A percentile compares a stretch with the other conserved stretches of the same genome.
Evolutionary conservation across 2,797 vertebrate species (phyloP).

Genomic region (Rhinella marina): DNA sequence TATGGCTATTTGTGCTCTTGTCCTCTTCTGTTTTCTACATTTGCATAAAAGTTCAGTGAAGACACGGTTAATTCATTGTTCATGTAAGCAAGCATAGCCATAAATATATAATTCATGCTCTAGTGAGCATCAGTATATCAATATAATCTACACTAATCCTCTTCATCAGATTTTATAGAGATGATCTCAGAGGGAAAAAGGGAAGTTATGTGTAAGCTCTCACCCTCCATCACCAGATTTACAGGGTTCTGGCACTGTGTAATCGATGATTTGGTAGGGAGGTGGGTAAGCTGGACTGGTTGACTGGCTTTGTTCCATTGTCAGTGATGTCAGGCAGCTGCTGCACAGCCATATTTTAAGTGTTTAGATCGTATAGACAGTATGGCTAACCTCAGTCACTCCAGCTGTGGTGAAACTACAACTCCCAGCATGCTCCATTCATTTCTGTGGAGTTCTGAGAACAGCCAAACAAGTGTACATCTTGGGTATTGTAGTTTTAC

Average conservation of each 20-base stretch:
- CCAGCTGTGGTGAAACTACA: no score
- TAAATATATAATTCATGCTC: not conserved
- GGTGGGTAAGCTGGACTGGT: not conserved
- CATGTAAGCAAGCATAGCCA: not conserved
- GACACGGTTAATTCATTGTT: not conserved
- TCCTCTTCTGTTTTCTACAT: not conserved
- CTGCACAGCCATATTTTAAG: not conserved
- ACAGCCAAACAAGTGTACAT: no score
- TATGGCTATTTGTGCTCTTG: not conserved
- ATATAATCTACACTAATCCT: no score
- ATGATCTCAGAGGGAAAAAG: not conserved
- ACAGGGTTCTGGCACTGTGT: no score
- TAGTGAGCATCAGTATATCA: no score
- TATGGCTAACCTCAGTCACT: no score
- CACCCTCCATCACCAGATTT: not conserved
- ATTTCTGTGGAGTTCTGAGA: no score
- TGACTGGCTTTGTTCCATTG: not conserved
- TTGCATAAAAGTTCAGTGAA: not conserved
- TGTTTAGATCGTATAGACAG: no score
- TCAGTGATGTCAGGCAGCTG: not conserved
- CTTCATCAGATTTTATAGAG: not conserved
- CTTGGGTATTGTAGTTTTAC: no score
- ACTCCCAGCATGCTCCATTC: no score
- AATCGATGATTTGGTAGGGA: not conserved
- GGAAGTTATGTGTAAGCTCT: not conserved